These are phyloP conservation scores for Apotomis capreana DNA, from an alignment of 2,888 invertebrate species.

Conservation along the genomic window DNA sequence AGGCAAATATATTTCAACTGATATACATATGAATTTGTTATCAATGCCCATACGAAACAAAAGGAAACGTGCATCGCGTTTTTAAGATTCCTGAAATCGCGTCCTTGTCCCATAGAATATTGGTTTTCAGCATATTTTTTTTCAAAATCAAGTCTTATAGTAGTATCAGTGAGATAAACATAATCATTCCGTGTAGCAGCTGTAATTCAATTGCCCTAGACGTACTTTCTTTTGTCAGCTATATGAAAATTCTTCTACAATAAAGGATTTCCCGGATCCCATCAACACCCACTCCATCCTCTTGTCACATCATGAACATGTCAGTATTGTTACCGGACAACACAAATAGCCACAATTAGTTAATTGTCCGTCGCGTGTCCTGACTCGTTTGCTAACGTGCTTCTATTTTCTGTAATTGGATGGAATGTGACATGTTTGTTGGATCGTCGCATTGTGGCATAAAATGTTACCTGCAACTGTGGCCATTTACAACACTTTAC, in stretches of 20 bases:
- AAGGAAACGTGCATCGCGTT: too few relatives aligned
- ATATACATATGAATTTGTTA: too few relatives aligned
- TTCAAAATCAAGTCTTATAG: too few relatives aligned
- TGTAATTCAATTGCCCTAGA: neutral
- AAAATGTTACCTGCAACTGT: conserved; percentile 7
- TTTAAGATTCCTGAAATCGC: too few relatives aligned
- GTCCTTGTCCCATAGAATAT: too few relatives aligned
- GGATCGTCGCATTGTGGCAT: neutral
- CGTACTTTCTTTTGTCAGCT: neutral
- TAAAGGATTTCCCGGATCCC: conserved; percentile 20
- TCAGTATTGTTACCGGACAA: conserved; percentile 39
- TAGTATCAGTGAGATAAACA: too few relatives aligned
- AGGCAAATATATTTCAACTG: too few relatives aligned
- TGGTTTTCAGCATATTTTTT: too few relatives aligned
- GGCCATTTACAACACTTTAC: neutral
- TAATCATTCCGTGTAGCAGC: too few relatives aligned
- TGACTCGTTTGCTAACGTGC: conserved; percentile 21
- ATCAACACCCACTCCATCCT: conserved; percentile 27
- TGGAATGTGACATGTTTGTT: conserved; percentile 35
- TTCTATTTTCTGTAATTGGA: conserved; percentile 37
- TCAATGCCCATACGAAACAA: too few relatives aligned
- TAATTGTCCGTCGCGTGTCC: conserved; percentile 49
- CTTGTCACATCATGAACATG: conserved; percentile 32
- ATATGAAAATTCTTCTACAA: conserved; percentile 3
- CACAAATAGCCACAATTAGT: conserved; percentile 59